A percentile compares a stretch with the other conserved stretches of the same genome.
Conservation (phyloP, 1,140 invertebrate genomes). For the Bombus difficillimus region DNA sequence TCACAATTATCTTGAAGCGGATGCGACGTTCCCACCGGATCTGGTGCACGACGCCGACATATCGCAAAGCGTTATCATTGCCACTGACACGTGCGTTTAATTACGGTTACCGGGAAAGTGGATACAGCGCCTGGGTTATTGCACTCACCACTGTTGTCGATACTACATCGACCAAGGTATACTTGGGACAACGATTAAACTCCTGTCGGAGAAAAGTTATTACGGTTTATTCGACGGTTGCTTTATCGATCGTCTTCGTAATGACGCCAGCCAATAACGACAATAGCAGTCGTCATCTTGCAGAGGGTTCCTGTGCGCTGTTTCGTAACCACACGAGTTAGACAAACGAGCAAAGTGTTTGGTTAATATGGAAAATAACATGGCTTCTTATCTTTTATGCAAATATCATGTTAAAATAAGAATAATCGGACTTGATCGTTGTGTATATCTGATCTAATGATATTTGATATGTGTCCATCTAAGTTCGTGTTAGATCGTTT, state of each 20-base stretch:
- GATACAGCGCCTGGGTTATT: slow-evolving; percentile 36
- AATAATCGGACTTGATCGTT: no score
- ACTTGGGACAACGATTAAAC: not conserved
- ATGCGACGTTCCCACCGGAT: slow-evolving; percentile 45
- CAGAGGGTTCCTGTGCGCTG: not conserved
- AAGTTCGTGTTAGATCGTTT: not conserved
- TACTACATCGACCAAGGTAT: not conserved
- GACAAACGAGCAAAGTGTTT: no score
- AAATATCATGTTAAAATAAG: no score
- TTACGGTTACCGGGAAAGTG: slow-evolving; percentile 40
- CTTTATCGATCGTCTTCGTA: not conserved
- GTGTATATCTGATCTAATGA: no score
- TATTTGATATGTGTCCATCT: not conserved
- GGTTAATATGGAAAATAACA: no score
- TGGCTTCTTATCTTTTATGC: no score
- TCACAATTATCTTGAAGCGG: slow-evolving; percentile 51
- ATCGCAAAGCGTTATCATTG: slow-evolving; percentile 52
- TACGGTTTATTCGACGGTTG: not conserved
- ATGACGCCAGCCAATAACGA: not conserved
- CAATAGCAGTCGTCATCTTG: not conserved
- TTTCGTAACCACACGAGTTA: no score
- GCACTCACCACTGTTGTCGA: slow-evolving; percentile 34
- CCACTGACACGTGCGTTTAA: slow-evolving; percentile 63
- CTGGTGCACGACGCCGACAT: slow-evolving; percentile 22
- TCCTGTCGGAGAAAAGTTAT: slow-evolving; percentile 3